phyloP scores from a whole-genome alignment of 2,888 invertebrate species.

The Agriotes lineatus region DNA sequence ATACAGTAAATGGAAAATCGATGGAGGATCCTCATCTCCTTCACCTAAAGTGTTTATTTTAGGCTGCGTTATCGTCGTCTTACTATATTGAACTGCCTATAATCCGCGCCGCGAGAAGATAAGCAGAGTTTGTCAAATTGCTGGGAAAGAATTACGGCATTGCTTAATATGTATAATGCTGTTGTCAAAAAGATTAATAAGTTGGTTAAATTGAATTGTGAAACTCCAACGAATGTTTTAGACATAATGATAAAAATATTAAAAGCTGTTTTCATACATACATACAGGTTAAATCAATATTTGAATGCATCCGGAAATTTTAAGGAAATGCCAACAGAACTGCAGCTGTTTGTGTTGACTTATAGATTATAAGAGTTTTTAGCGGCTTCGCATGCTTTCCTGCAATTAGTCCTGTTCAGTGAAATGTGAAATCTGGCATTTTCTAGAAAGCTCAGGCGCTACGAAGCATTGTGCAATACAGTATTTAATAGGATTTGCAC shows the following conservation, averaged over 20 bases:
- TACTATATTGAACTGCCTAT: slow-evolving; percentile 10
- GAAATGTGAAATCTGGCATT: slow-evolving; percentile 31
- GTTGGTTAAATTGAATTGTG: no score
- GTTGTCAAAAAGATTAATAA: no score
- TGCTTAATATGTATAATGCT: no score
- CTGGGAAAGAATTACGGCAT: no score
- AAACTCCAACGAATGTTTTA: no score
- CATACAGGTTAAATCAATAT: no score
- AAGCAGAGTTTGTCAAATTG: no score
- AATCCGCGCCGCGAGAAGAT: not conserved
- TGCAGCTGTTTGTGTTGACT: slow-evolving; percentile 11
- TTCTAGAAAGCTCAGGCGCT: slow-evolving; percentile 28
- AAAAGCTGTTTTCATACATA: no score
- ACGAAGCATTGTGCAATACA: slow-evolving; percentile 27
- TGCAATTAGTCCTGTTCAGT: slow-evolving; percentile 32
- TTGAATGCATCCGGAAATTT: no score
- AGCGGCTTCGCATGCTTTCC: slow-evolving; percentile 22
- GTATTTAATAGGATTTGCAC: slow-evolving; percentile 33
- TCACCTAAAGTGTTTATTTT: slow-evolving; percentile 27
- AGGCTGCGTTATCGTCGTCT: slow-evolving; percentile 1
- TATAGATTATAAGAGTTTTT: slow-evolving; percentile 11
- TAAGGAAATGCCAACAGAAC: not conserved
- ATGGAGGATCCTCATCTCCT: slow-evolving; percentile 15
- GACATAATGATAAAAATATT: no score
- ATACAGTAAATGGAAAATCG: slow-evolving; percentile 29